Conservation (phyloP, 2,113 vertebrate genomes). For the Tetraodon nigroviridis region DNA sequence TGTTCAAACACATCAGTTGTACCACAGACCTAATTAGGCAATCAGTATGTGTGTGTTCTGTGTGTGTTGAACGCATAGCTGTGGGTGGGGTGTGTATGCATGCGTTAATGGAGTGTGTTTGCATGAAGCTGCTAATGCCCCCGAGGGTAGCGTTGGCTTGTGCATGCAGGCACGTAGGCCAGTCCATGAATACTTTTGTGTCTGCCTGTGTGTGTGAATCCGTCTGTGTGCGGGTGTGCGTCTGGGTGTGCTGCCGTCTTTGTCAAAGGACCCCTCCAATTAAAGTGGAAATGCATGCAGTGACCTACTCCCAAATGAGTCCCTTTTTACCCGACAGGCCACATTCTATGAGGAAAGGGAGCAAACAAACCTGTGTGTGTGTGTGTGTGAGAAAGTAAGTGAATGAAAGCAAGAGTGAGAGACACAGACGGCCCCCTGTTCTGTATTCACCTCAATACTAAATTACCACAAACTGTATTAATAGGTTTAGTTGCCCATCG, state of each 20-base stretch:
- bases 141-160: constrained; percentile 24
- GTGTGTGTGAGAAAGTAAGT: constrained; percentile 12
- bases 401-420: not conserved
- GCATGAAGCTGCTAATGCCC: constrained; percentile 16
- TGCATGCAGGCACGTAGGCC: constrained; percentile 16
- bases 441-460: constrained; percentile 22
- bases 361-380: constrained; percentile 34
- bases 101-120: constrained; percentile 11
- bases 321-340: constrained; percentile 35
- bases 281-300: constrained; percentile 69
- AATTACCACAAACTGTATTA: constrained; percentile 39
- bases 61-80: not conserved
- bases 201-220: constrained; percentile 9
- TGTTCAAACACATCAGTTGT: constrained; percentile 36
- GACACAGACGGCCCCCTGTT: constrained; percentile 4
- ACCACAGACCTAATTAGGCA: constrained; percentile 41
- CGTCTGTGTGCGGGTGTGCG: constrained; percentile 13
- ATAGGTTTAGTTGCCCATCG: constrained; percentile 19
- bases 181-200: constrained; percentile 1
- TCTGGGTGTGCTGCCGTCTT: constrained; percentile 30
- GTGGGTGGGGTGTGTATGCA: not conserved
- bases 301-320: constrained; percentile 68
- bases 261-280: constrained; percentile 56
- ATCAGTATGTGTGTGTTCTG: constrained; percentile 23
- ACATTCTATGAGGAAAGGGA: constrained; percentile 23